A percentile compares a stretch with the other conserved stretches of the same genome.
phyloP scores from a whole-genome alignment of 2,113 vertebrate species.

The Aegithalos caudatus region DNA sequence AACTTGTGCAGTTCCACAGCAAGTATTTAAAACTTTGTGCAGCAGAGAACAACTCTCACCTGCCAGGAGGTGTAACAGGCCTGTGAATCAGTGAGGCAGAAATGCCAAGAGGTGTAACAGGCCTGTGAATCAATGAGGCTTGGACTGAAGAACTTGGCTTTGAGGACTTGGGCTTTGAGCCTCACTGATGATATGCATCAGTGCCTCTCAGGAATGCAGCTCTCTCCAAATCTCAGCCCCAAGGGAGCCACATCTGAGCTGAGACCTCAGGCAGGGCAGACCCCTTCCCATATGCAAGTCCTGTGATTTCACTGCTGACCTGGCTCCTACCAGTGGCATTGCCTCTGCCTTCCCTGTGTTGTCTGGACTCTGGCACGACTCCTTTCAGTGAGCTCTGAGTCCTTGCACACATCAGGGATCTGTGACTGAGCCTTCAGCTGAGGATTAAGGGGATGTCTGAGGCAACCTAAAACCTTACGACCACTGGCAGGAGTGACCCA shows the following conservation, averaged over 20 bases:
- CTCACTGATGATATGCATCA: neutral
- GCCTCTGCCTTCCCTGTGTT: neutral
- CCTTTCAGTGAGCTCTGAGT: neutral
- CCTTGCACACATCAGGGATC: neutral
- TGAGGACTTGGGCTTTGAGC: neutral
- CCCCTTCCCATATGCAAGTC: neutral
- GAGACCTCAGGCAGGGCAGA: neutral
- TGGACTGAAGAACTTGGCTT: neutral
- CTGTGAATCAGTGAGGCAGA: neutral
- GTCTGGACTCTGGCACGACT: neutral
- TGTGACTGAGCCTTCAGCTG: neutral
- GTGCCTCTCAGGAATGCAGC: neutral
- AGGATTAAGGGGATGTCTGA: neutral
- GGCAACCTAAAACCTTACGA: neutral
- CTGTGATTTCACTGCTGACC: neutral
- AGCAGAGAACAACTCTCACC: neutral
- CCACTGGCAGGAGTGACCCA: neutral
- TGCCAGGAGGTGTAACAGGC: neutral
- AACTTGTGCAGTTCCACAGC: neutral
- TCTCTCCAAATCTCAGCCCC: neutral
- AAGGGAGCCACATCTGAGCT: neutral
- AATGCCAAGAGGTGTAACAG: neutral
- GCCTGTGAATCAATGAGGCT: neutral
- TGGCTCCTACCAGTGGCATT: neutral
- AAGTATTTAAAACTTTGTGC: neutral